These are phyloP conservation scores for Agonopterix heracliana DNA, from an alignment of 2,888 invertebrate genomes.

Conservation along the genomic window DNA sequence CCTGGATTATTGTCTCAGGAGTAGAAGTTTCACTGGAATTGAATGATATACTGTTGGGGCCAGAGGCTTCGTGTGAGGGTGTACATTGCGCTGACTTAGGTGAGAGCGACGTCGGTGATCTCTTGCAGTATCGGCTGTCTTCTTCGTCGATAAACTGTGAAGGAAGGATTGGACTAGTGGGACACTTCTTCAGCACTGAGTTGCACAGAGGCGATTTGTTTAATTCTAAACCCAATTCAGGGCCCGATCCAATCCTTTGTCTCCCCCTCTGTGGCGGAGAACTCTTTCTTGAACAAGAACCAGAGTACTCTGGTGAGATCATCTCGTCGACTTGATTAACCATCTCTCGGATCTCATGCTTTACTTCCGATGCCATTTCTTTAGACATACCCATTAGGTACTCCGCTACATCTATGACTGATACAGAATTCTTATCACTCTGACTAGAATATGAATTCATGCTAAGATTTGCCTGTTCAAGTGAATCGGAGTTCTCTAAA, in stretches of 20 bases:
- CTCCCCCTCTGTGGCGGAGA: constrained; percentile 65
- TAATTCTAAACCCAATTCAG: constrained; percentile 60
- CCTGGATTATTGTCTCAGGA: constrained; percentile 71
- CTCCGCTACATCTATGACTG: constrained; percentile 84
- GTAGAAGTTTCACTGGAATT: constrained; percentile 73
- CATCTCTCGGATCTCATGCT: constrained; percentile 84
- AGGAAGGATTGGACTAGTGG: constrained; percentile 64
- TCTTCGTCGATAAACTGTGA: constrained; percentile 49
- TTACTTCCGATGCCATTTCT: constrained; percentile 87
- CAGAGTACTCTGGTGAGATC: constrained; percentile 68
- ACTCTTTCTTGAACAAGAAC: constrained; percentile 51
- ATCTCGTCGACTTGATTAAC: constrained; percentile 84
- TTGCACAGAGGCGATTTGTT: constrained; percentile 35
- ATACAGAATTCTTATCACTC: constrained; percentile 81
- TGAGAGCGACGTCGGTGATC: constrained; percentile 49
- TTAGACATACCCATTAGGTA: constrained; percentile 86
- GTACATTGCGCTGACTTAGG: constrained; percentile 64
- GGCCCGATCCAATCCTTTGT: constrained; percentile 60
- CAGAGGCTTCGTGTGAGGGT: constrained; percentile 61
- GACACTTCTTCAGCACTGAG: constrained; percentile 51
- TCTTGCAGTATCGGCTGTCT: constrained; percentile 39
- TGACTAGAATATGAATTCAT: constrained; percentile 77
- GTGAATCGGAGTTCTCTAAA: constrained; percentile 80
- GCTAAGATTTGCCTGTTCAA: constrained; percentile 71
- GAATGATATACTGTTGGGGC: constrained; percentile 65